Evolutionary conservation across 2,113 vertebrate genomes (phyloP), one percentile per base, ranked within the genome.

Genomic region (Sylvilagus bachmani): DNA sequence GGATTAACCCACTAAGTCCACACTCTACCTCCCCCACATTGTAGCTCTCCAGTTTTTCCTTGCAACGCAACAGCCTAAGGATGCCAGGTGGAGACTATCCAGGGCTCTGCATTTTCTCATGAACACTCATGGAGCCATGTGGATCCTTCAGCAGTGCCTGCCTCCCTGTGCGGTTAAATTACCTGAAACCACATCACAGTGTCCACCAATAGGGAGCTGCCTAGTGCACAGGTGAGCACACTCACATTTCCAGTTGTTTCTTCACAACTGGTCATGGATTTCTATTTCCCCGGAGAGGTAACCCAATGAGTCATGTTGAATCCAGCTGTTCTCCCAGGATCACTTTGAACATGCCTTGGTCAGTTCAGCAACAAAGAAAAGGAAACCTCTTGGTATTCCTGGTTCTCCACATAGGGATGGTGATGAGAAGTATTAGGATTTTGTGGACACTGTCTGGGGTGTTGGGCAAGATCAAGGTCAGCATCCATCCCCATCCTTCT

Each of bases 301-400:
- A 13, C 27, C 3, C 0, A 0, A 7, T 38, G 14, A 1, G 13
- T 25, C 6, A n/a, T 0, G 0, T 62, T 3, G 6, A 31, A 3
- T 29, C 71, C 16, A 22, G 3, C 33, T 16, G 58, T 16, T 16
- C 69, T 55, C 27, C 8, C 51, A 8, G 31, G 0, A 0, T 36
- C 2, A 0, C 27, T 78, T 82, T 49, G 3, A 38, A 29, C 17
- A 17, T 1, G 10, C 24, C 27, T 86, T 51, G 36, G 8, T 58
- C 36, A 44, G 75, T 33, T 73, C 25, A 67, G 6, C 10, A 27
- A 17, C 4, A 66, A 69, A 87, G 38, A 33, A 67, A 31, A 3
- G 14, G n/a, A 6, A 1, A 31, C 11, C 0, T 6, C 2, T 11
- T 7, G 10, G 6, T 13, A 36, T 27, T 38, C 49, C n/a, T 53